Conservation (phyloP, 2,113 vertebrate species). For the Gnathonemus longibarbis region DNA sequence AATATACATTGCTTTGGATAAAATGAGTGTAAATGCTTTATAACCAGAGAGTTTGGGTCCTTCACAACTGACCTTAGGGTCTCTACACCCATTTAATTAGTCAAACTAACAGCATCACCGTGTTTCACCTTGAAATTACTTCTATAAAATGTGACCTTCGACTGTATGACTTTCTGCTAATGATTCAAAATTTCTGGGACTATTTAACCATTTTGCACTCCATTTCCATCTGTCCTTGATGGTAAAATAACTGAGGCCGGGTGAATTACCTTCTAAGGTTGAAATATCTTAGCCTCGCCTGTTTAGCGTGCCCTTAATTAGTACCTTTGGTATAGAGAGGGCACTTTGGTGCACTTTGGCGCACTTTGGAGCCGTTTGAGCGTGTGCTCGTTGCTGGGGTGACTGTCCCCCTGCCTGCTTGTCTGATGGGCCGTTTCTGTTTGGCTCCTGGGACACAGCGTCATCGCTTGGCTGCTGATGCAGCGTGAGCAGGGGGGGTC, state of each 20-base stretch:
- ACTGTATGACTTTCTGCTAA: background rate
- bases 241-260: background rate
- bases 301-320: background rate
- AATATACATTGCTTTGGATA: background rate
- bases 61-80: background rate
- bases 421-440: too few relatives aligned
- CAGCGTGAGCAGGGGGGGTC: too few relatives aligned
- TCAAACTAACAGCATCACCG: background rate
- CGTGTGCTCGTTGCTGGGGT: too few relatives aligned
- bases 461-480: too few relatives aligned
- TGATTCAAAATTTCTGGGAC: background rate
- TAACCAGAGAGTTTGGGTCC: background rate
- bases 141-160: background rate
- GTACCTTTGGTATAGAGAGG: too few relatives aligned
- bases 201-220: background rate
- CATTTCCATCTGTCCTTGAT: background rate
- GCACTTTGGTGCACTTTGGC: too few relatives aligned
- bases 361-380: too few relatives aligned
- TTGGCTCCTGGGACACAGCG: too few relatives aligned
- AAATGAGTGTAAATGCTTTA: background rate
- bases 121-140: background rate
- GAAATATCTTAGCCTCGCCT: background rate
- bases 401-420: too few relatives aligned
- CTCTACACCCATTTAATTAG: background rate
- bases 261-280: background rate